These are phyloP conservation scores for Dolichoris vasculosae DNA, from an alignment of 1,140 invertebrate genomes.

Conservation along the genomic window DNA sequence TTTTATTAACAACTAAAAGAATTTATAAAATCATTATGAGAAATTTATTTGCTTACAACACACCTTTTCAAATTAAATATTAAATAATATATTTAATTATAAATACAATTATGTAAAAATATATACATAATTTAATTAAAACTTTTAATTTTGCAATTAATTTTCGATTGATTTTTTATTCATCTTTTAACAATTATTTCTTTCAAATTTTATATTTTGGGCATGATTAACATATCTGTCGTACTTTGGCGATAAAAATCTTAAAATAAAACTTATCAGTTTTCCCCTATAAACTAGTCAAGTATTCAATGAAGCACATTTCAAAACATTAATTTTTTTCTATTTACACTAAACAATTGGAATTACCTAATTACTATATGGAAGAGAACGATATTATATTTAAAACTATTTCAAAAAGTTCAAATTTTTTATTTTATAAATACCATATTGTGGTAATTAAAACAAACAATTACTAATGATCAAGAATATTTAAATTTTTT, in stretches of 20 bases:
- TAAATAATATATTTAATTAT: slow-evolving; percentile 31
- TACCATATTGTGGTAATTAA: neutral
- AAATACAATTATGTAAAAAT: slow-evolving; percentile 37
- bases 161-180: neutral
- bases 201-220: neutral
- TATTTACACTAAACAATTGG: slow-evolving; percentile 35
- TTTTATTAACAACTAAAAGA: slow-evolving; percentile 41
- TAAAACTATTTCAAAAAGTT: slow-evolving; percentile 19
- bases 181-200: neutral
- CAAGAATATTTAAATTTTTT: neutral
- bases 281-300: neutral
- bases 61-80: slow-evolving; percentile 22
- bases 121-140: slow-evolving; percentile 26
- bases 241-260: neutral
- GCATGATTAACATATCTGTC: neutral
- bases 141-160: neutral
- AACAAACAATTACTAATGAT: neutral
- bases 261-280: slow-evolving; percentile 23
- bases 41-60: slow-evolving; percentile 20
- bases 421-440: slow-evolving; percentile 7
- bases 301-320: slow-evolving; percentile 25
- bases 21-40: slow-evolving; percentile 22
- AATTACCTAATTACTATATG: slow-evolving; percentile 33
- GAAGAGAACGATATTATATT: slow-evolving; percentile 41
- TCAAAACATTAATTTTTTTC: slow-evolving; percentile 9